These are phyloP conservation scores for Xenopus laevis DNA, from an alignment of 2,113 vertebrate genomes.

Conservation along the genomic window DNA sequence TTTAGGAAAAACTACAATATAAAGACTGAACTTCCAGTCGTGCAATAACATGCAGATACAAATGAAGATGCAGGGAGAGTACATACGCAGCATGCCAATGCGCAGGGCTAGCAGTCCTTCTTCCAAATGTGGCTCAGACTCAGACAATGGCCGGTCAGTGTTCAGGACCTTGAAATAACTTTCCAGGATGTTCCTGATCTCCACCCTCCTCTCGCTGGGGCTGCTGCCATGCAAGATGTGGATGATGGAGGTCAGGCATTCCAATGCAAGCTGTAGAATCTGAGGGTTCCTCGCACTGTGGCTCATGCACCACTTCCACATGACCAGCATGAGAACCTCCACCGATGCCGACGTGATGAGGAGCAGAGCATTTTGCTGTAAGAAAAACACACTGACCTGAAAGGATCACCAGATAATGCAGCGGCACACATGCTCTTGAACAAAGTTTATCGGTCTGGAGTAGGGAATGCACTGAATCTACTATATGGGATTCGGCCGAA, in stretches of 20 bases:
- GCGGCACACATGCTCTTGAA: too few relatives aligned
- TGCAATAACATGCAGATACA: background rate
- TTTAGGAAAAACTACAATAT: too few relatives aligned
- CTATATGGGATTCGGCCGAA: too few relatives aligned
- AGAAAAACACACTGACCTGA: background rate
- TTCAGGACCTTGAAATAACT: slow-evolving; percentile 89
- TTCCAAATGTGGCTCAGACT: slow-evolving; percentile 61
- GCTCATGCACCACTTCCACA: slow-evolving; percentile 63
- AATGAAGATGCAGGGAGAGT: background rate
- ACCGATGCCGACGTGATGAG: slow-evolving; percentile 70
- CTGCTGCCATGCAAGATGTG: slow-evolving; percentile 84
- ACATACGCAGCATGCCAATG: slow-evolving; percentile 87
- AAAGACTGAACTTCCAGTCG: background rate
- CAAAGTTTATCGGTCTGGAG: too few relatives aligned
- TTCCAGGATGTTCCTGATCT: slow-evolving; percentile 78
- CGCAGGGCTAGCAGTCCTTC: slow-evolving; percentile 73
- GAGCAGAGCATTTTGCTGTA: slow-evolving; percentile 81
- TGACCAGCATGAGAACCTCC: slow-evolving; percentile 75
- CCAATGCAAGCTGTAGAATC: slow-evolving; percentile 64
- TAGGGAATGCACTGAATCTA: too few relatives aligned
- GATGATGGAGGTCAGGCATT: slow-evolving; percentile 74
- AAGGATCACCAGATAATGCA: too few relatives aligned
- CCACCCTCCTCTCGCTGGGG: slow-evolving; percentile 68
- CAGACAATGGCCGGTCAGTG: slow-evolving; percentile 66
- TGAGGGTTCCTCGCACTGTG: slow-evolving; percentile 44